Conservation (phyloP, 2,888 invertebrate species). For the Hemaris fuciformis region DNA sequence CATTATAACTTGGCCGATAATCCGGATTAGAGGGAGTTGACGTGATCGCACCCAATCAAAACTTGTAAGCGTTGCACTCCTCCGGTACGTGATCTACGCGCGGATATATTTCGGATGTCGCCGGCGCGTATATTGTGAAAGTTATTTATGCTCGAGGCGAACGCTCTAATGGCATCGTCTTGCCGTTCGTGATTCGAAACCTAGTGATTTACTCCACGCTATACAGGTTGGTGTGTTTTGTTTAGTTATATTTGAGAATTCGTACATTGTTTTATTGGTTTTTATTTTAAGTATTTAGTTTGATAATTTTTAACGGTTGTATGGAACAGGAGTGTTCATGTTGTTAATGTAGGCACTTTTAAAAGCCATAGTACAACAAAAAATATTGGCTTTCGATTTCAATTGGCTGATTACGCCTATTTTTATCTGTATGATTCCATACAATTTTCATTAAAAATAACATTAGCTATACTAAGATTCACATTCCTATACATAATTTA, state of each 20-base stretch:
- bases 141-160: not conserved
- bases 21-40: conserved; percentile 39
- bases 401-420: too few species aligned
- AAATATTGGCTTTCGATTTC: too few species aligned
- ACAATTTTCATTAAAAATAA: too few species aligned
- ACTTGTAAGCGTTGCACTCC: conserved; percentile 40
- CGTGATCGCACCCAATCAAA: conserved; percentile 53
- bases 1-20: conserved; percentile 55
- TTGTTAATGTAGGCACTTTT: too few species aligned
- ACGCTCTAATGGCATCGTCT: not conserved
- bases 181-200: not conserved
- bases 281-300: too few species aligned
- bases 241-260: not conserved
- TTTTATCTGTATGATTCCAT: too few species aligned
- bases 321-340: too few species aligned
- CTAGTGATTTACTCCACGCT: not conserved
- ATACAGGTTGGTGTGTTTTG: not conserved
- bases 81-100: conserved; percentile 18
- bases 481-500: too few species aligned
- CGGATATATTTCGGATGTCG: conserved; percentile 10
- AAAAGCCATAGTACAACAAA: too few species aligned
- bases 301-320: too few species aligned
- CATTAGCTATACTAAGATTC: too few species aligned
- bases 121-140: not conserved
- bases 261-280: not conserved